phyloP scores from a whole-genome alignment of 2,113 vertebrate species.

The Scophthalmus maximus region DNA sequence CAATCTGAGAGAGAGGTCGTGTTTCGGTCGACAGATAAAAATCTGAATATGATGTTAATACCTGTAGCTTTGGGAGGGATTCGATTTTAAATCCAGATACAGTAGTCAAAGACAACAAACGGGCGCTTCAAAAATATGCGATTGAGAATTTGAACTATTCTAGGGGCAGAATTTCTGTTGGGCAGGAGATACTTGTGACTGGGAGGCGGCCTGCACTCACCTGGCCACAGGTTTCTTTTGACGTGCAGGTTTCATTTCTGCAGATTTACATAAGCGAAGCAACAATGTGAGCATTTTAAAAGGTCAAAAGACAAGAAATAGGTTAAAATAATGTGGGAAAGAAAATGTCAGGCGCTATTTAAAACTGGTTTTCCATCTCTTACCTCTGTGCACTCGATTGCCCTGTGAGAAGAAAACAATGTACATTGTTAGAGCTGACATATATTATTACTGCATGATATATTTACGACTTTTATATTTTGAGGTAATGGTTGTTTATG shows the following conservation, averaged over 20 bases:
- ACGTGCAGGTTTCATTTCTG: constrained; percentile 51
- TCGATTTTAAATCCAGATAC: background rate
- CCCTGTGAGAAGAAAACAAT: constrained; percentile 40
- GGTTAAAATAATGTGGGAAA: constrained; percentile 2
- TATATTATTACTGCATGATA: too few relatives aligned
- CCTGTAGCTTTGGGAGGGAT: background rate
- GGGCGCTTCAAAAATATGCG: too few relatives aligned
- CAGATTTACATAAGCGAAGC: background rate
- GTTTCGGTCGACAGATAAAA: background rate
- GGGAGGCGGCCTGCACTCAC: constrained; percentile 70
- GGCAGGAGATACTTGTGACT: too few relatives aligned
- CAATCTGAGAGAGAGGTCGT: background rate
- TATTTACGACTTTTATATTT: background rate
- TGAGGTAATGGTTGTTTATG: too few relatives aligned
- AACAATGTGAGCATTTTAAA: background rate
- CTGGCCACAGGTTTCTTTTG: constrained; percentile 24
- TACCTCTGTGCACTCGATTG: constrained; percentile 44
- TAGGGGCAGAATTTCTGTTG: too few relatives aligned
- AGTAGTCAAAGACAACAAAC: background rate
- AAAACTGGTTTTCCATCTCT: background rate
- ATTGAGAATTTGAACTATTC: too few relatives aligned
- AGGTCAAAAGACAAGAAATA: background rate
- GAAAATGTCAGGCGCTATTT: background rate
- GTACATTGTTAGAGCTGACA: constrained; percentile 8
- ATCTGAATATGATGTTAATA: background rate